A percentile compares a stretch with the other conserved stretches of the same genome.
Evolutionary conservation across 2,113 vertebrate species (phyloP).

Genomic region (Pungitius pungitius): DNA sequence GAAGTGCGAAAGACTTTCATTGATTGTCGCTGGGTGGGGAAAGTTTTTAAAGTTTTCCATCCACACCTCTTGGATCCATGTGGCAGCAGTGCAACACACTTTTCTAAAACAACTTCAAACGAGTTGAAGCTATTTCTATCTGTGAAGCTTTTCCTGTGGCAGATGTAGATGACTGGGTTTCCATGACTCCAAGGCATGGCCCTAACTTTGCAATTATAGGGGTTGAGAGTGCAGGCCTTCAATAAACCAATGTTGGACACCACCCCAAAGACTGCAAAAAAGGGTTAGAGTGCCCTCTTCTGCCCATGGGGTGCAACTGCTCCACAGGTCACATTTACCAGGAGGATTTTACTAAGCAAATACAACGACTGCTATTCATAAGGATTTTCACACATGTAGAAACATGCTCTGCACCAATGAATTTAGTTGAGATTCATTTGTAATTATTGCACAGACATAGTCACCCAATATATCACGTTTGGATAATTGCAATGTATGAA

Average conservation of each 20-base stretch:
- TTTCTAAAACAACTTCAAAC: background rate
- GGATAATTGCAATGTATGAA: background rate
- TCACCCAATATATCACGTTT: background rate
- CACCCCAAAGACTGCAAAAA: background rate
- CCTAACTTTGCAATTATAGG: slow-evolving; percentile 54
- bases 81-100: background rate
- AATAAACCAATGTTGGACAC: slow-evolving; percentile 8
- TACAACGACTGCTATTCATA: background rate
- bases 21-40: background rate
- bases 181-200: slow-evolving; percentile 36
- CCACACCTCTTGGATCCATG: background rate
- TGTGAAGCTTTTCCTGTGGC: slow-evolving; percentile 32
- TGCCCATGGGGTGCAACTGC: slow-evolving; percentile 5
- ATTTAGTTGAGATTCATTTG: background rate
- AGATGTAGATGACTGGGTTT: slow-evolving; percentile 50
- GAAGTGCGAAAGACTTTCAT: background rate
- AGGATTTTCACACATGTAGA: background rate
- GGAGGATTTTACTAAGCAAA: background rate
- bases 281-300: slow-evolving; percentile 53
- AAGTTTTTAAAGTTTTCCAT: slow-evolving; percentile 1
- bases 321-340: background rate
- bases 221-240: slow-evolving; percentile 14
- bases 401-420: background rate
- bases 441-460: background rate
- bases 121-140: slow-evolving; percentile 24